phyloP scores from a whole-genome alignment of 2,113 vertebrate genomes.

The Alethe diademata region DNA sequence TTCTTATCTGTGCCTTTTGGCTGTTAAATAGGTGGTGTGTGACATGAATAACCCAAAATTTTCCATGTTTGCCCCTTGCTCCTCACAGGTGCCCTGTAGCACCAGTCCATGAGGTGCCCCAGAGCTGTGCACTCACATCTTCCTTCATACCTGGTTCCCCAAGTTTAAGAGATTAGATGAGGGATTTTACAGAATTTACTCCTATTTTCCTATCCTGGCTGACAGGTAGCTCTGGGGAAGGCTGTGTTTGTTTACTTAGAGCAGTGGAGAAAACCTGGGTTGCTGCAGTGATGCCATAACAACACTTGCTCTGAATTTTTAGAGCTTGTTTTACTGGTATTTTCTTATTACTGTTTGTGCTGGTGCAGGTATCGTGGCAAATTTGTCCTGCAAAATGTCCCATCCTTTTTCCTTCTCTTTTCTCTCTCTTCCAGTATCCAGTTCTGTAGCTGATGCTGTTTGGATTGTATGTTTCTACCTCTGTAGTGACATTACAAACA shows the following conservation, averaged over 20 bases:
- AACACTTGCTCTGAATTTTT: neutral
- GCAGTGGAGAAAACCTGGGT: neutral
- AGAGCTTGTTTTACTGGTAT: neutral
- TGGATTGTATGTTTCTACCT: neutral
- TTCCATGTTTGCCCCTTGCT: neutral
- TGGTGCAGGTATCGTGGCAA: fast-evolving
- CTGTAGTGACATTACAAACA: neutral
- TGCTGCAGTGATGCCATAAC: neutral
- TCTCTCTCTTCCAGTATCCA: neutral
- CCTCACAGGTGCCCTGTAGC: neutral
- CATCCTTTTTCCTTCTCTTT: neutral
- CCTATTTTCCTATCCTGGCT: neutral
- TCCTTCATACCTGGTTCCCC: neutral
- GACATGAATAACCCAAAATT: neutral
- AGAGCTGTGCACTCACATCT: neutral
- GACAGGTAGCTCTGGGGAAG: neutral
- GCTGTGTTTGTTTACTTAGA: neutral
- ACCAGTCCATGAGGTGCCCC: neutral
- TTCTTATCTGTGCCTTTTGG: neutral
- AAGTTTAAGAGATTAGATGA: neutral
- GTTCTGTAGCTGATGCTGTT: neutral
- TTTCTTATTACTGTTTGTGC: neutral
- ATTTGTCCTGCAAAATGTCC: neutral
- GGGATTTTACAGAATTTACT: neutral
- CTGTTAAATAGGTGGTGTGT: neutral